Percentiles rank a stretch among this genome's conserved stretches.
Conservation (phyloP, 2,797 vertebrate species). For the Lepidocolaptes lacrymiger region DNA sequence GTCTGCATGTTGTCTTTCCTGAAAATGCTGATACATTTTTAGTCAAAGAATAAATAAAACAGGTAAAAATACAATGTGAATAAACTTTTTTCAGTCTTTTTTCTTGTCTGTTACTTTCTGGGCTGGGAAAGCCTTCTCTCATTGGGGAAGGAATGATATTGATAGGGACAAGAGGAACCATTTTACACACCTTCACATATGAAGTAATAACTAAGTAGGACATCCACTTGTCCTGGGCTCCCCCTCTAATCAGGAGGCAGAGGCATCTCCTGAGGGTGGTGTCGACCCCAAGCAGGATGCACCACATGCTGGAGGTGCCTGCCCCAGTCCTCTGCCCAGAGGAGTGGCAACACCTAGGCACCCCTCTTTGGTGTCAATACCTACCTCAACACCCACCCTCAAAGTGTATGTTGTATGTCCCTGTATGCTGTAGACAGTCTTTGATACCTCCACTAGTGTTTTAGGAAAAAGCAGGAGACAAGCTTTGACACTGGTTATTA, state of each 20-base stretch:
- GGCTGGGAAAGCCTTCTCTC: background rate
- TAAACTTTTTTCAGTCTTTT: background rate
- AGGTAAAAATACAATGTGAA: background rate
- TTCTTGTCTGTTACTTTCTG: background rate
- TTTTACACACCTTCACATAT: background rate
- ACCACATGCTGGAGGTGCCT: fast-evolving
- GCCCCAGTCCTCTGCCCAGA: background rate
- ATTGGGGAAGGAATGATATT: background rate
- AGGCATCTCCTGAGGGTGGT: background rate
- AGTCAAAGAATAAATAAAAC: slow-evolving; percentile 55
- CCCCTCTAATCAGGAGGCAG: background rate
- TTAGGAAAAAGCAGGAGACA: background rate
- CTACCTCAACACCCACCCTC: background rate
- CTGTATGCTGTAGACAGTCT: background rate
- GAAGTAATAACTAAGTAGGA: background rate
- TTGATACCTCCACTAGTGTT: background rate
- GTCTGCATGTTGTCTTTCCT: slow-evolving; percentile 23
- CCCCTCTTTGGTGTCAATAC: background rate
- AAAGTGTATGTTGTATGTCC: background rate
- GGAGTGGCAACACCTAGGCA: background rate
- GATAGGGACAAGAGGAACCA: background rate
- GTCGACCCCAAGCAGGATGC: too few species aligned
- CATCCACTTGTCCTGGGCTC: background rate
- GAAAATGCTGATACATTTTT: slow-evolving; percentile 12
- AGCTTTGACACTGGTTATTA: background rate